These are phyloP conservation scores for Drosophila koepferae DNA, from an alignment of 2,888 invertebrate species.

Conservation along the genomic window DNA sequence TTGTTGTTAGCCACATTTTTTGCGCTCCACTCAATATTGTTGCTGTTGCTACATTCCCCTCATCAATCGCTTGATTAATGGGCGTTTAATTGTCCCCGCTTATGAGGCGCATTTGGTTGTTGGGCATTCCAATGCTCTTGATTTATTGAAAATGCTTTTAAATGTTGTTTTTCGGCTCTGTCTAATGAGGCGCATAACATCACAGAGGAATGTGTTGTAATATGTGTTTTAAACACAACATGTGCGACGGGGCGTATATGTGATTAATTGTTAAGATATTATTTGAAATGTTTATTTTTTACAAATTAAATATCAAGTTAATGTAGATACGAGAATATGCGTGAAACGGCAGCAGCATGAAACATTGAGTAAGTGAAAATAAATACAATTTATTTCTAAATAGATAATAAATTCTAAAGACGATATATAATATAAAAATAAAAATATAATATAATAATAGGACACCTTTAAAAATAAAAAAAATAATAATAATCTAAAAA, in stretches of 20 bases:
- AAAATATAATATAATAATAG: too few relatives aligned
- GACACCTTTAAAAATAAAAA: too few relatives aligned
- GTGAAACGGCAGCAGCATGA: too few relatives aligned
- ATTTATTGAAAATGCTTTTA: conserved; percentile 49
- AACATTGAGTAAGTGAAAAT: too few relatives aligned
- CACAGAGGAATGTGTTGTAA: conserved; percentile 10
- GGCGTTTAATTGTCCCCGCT: conserved; percentile 71
- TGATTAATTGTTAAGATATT: conserved; percentile 13
- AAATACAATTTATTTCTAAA: too few relatives aligned
- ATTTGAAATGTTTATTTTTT: not conserved
- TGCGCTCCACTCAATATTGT: conserved; percentile 27
- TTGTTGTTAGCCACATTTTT: conserved; percentile 69
- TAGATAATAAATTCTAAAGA: too few relatives aligned
- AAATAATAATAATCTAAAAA: too few relatives aligned
- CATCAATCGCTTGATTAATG: conserved; percentile 78
- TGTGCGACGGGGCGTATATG: not conserved
- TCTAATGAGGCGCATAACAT: conserved; percentile 42
- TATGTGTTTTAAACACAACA: conserved; percentile 1
- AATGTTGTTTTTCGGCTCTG: conserved; percentile 4
- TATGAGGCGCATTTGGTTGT: conserved; percentile 29
- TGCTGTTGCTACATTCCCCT: conserved; percentile 17
- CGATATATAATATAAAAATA: too few relatives aligned
- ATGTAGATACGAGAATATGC: too few relatives aligned
- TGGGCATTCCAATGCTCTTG: conserved; percentile 27
- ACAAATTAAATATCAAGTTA: too few relatives aligned